A percentile compares a stretch with the other conserved stretches of the same genome.
These are phyloP conservation scores for Melanotaenia nigrans DNA, from an alignment of 2,797 vertebrate species.

Conservation along the genomic window DNA sequence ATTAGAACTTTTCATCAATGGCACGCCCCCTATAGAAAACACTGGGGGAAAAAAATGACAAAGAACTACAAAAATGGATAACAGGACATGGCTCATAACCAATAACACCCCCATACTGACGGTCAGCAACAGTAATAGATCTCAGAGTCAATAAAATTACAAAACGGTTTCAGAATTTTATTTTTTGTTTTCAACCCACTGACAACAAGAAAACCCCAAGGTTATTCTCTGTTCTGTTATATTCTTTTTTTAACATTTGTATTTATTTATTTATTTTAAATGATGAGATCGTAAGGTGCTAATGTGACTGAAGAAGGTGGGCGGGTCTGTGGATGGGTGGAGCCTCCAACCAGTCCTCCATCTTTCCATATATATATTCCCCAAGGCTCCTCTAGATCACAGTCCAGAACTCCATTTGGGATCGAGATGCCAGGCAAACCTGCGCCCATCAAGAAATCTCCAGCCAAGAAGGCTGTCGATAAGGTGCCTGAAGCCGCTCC, in stretches of 20 bases:
- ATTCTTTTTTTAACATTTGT: neutral
- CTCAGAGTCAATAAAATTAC: neutral
- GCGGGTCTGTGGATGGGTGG: slow-evolving; percentile 69
- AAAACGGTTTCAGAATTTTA: neutral
- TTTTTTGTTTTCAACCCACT: neutral
- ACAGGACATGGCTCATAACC: neutral
- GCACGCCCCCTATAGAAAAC: too few relatives aligned
- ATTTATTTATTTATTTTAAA: neutral
- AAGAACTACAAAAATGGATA: too few relatives aligned
- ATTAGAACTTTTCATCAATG: too few relatives aligned
- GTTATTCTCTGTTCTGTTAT: neutral
- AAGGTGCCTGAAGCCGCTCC: slow-evolving; percentile 54
- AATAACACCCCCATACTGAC: neutral
- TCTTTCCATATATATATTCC: slow-evolving; percentile 58
- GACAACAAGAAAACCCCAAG: neutral
- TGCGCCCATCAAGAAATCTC: slow-evolving; percentile 82
- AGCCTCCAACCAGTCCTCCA: slow-evolving; percentile 47
- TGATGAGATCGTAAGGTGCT: neutral
- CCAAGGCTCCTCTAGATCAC: slow-evolving; percentile 6
- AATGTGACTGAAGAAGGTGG: slow-evolving; percentile 19
- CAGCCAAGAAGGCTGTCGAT: slow-evolving; percentile 68
- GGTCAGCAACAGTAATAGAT: neutral
- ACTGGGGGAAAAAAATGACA: too few relatives aligned
- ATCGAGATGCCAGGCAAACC: slow-evolving; percentile 84
- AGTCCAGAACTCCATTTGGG: slow-evolving; percentile 53